Base-by-base conservation (phyloP, 2,888 invertebrate species). In the Lithodes maja region DNA sequence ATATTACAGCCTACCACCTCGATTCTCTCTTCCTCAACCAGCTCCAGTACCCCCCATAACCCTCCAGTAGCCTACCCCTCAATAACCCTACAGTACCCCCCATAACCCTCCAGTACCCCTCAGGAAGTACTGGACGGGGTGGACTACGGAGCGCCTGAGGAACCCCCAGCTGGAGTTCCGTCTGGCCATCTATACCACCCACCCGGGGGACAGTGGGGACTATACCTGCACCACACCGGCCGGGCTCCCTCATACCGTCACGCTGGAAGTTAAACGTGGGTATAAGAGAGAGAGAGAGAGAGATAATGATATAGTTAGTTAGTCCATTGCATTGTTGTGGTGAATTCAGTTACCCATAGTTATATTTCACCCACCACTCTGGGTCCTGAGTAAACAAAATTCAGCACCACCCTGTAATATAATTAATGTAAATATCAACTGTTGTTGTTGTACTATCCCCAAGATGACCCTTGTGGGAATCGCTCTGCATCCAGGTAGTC, bases 221-320 rank as follows among this genome's bases (percentile, higher is more conserved):
- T 98, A 96, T 93, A 96, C 97, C 0, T 98, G 98, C 93, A 96
- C 96, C 92, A 97, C 98, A 0, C 98, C 98, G 0, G 97, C 97
- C 0, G 94, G 97, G 74, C 97, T 97, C 93, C 91, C 94, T 50
- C 90, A 90, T 79, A 78, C 90, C 52, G 96, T 95, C 33, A 75
- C 80, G 33, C 69, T 88, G 2, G 84, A 88, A 52, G 83, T 88
- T 33, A 88, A 79, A 80, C 79, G 88, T 88, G 50, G 80, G 88
- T 81, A 52, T 33, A 33, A 33, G 33, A 33, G 33, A 33, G 33
- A 33, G 33, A 33, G 33, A 33, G 33, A 33, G 33, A 33, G 33
- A 33, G 33, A 33, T 33, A 33, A 33, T 33, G 33, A 33, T 33
- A 33, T 33, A 33, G 33, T 33, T 33, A 33, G 33, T 33, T 33